A percentile compares a stretch with the other conserved stretches of the same genome.
phyloP scores from a whole-genome alignment of 2,888 invertebrate genomes.

The Leucania comma region DNA sequence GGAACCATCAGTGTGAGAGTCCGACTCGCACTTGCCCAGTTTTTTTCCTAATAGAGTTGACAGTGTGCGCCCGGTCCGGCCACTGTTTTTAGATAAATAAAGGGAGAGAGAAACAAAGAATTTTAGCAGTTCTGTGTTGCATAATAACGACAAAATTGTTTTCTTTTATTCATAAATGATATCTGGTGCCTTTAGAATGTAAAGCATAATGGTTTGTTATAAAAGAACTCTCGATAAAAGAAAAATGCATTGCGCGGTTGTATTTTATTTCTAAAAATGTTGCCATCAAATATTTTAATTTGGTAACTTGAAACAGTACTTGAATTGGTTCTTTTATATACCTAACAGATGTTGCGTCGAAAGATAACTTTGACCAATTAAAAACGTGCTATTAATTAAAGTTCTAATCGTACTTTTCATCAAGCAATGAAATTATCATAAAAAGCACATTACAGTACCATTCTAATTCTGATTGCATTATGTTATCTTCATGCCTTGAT shows the following conservation, averaged over 20 bases:
- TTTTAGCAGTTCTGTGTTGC: conserved; percentile 58
- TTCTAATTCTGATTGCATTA: conserved; percentile 73
- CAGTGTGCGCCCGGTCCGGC: conserved; percentile 64
- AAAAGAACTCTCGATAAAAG: conserved; percentile 15
- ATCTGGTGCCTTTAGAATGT: conserved; percentile 47
- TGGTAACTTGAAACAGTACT: conserved; percentile 9
- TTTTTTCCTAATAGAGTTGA: conserved; percentile 81
- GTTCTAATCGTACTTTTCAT: conserved; percentile 61
- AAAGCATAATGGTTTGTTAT: conserved; percentile 48
- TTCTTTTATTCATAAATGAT: conserved; percentile 62
- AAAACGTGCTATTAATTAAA: conserved; percentile 55
- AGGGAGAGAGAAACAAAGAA: conserved; percentile 71
- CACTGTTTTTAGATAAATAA: conserved; percentile 70
- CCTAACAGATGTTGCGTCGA: conserved; percentile 38
- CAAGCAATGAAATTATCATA: conserved; percentile 75
- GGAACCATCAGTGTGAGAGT: no score
- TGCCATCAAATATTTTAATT: conserved; percentile 21
- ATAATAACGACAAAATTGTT: conserved; percentile 54
- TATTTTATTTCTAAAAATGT: conserved; percentile 19
- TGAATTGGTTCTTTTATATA: conserved; percentile 12
- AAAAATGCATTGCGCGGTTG: conserved; percentile 38
- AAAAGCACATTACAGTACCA: conserved; percentile 73
- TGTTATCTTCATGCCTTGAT: conserved; percentile 72
- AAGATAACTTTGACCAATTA: conserved; percentile 39
- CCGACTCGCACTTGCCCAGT: no score